Percentiles rank a stretch among this genome's conserved stretches.
phyloP scores from a whole-genome alignment of 1,140 invertebrate species.

The Drosophila fuyamai region DNA sequence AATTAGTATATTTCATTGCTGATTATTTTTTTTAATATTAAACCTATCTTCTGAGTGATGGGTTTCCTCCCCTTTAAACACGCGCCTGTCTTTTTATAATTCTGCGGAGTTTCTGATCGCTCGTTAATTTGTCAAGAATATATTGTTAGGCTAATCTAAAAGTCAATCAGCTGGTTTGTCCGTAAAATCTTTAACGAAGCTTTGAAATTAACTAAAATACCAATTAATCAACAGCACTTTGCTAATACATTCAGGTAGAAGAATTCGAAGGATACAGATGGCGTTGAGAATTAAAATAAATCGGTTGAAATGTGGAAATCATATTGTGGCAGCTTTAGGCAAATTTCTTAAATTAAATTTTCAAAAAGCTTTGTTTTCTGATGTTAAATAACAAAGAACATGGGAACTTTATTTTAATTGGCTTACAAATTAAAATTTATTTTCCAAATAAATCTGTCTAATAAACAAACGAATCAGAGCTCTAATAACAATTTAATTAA shows the following conservation, averaged over 20 bases:
- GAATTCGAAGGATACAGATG: conserved; percentile 3
- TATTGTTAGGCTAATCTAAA: conserved; percentile 14
- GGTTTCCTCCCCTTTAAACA: conserved; percentile 7
- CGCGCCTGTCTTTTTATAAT: conserved; percentile 13
- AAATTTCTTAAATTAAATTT: no score
- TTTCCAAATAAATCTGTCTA: background rate
- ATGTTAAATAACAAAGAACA: no score
- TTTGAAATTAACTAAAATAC: conserved; percentile 6
- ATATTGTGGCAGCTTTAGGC: background rate
- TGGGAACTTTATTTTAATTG: no score
- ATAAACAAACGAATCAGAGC: conserved; percentile 6
- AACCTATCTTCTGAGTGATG: conserved; percentile 28
- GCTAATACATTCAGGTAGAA: conserved; percentile 13
- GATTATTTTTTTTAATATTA: conserved; percentile 10
- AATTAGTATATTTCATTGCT: conserved; percentile 32
- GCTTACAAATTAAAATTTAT: no score
- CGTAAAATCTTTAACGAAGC: background rate
- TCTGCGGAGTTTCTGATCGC: conserved; percentile 6
- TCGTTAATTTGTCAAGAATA: conserved; percentile 23
- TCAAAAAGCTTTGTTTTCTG: no score
- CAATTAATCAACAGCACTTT: conserved; percentile 23
- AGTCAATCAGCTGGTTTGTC: conserved; percentile 11
- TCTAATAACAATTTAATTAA: conserved; percentile 12
- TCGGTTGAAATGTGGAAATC: background rate
- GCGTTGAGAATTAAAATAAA: conserved; percentile 14